phyloP scores from a whole-genome alignment of 2,113 vertebrate genomes.

The Elaphurus davidianus region DNA sequence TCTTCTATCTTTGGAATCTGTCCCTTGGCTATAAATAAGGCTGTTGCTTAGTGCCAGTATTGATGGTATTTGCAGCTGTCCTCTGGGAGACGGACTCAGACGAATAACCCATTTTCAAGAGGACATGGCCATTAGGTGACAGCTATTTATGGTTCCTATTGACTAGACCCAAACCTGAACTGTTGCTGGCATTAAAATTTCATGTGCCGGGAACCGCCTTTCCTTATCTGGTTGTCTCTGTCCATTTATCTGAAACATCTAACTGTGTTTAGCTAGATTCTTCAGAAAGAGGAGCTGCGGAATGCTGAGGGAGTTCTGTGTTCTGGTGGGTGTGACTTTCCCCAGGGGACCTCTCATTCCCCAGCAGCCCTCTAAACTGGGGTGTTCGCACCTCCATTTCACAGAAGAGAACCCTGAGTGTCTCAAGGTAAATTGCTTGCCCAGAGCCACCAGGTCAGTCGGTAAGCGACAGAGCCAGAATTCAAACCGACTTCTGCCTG shows the following conservation, averaged over 20 bases:
- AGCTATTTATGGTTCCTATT: constrained; percentile 72
- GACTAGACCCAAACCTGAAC: constrained; percentile 66
- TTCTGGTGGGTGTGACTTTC: background rate
- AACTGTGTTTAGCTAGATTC: background rate
- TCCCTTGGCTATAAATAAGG: constrained; percentile 72
- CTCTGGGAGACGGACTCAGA: constrained; percentile 69
- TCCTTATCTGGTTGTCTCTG: constrained; percentile 54
- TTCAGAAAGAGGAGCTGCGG: background rate
- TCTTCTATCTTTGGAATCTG: constrained; percentile 73
- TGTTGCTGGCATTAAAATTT: constrained; percentile 71
- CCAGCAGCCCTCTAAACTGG: background rate
- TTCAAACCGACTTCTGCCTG: background rate
- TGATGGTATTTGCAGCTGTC: constrained; percentile 75
- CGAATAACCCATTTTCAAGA: constrained; percentile 73
- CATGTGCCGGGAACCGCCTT: constrained; percentile 18
- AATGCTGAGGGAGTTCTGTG: background rate
- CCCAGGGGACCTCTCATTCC: background rate
- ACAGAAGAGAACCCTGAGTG: background rate
- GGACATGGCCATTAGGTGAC: constrained; percentile 69
- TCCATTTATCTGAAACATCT: constrained; percentile 45
- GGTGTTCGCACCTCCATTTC: background rate
- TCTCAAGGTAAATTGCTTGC: background rate
- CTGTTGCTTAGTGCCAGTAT: constrained; percentile 64
- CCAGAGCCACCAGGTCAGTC: background rate
- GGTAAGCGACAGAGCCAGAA: constrained; percentile 20